phyloP scores from a whole-genome alignment of 2,113 vertebrate genomes.

The Ochotona curzoniae region DNA sequence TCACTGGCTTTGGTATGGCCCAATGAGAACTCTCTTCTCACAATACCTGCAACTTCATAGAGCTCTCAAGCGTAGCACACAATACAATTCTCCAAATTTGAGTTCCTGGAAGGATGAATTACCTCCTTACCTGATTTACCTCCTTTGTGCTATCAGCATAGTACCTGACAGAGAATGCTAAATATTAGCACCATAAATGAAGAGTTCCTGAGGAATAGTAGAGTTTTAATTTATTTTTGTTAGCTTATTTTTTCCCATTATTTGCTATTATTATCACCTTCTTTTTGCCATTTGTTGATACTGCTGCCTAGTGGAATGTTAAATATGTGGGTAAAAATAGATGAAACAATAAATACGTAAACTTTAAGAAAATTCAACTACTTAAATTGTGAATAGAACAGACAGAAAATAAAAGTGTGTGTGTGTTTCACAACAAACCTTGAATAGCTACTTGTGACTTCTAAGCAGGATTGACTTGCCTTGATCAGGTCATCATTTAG shows the following conservation, averaged over 20 bases:
- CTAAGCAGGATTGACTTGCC: not conserved
- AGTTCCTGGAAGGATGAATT: not conserved
- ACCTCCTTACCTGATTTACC: not conserved
- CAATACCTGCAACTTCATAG: not conserved
- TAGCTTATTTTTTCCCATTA: no score
- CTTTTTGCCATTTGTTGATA: no score
- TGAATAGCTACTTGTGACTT: not conserved
- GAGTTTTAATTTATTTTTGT: no score
- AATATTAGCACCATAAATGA: constrained; percentile 12
- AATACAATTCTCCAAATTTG: not conserved
- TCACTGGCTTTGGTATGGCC: not conserved
- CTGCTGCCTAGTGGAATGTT: no score
- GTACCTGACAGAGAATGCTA: not conserved
- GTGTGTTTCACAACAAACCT: constrained; percentile 29
- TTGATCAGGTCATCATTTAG: not conserved
- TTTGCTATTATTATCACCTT: no score
- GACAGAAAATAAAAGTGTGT: constrained; percentile 19
- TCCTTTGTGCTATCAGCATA: not conserved
- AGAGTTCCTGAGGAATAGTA: no score
- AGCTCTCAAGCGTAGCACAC: not conserved
- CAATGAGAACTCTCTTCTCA: not conserved
- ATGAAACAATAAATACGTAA: no score
- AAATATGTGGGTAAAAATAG: no score
- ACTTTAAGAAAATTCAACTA: no score
- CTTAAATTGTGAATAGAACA: not conserved